Conservation (phyloP, 2,888 invertebrate species). For the Ophion ventricosus region DNA sequence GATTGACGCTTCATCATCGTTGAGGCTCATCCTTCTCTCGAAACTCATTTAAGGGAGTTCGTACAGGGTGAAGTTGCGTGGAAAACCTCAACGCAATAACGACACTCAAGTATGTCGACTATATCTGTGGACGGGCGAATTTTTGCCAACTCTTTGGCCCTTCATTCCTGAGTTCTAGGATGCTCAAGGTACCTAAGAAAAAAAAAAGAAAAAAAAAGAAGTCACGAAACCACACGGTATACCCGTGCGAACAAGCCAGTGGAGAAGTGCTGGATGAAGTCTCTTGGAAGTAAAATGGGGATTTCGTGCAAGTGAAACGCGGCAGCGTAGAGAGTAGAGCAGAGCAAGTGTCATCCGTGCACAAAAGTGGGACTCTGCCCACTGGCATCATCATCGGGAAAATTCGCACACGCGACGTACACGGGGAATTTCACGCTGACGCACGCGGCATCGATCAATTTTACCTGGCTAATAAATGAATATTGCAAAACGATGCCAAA, state of each 20-base stretch:
- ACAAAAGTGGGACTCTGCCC: conserved; percentile 62
- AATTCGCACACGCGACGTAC: background rate
- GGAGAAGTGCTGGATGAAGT: conserved; percentile 52
- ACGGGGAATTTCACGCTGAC: background rate
- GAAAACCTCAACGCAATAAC: conserved; percentile 46
- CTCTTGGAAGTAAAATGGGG: conserved; percentile 61
- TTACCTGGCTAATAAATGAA: no score
- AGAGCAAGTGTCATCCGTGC: conserved; percentile 47
- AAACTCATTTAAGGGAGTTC: conserved; percentile 10
- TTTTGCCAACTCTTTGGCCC: conserved; percentile 42
- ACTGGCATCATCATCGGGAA: conserved; percentile 56
- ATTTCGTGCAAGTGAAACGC: conserved; percentile 62
- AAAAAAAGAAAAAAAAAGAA: conserved; percentile 27
- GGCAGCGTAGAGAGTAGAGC: conserved; percentile 36
- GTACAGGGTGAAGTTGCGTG: conserved; percentile 32
- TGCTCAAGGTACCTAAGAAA: conserved; percentile 9
- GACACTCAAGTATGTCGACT: conserved; percentile 5
- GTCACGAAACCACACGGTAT: conserved; percentile 26
- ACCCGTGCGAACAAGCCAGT: conserved; percentile 33
- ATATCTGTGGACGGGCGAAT: conserved; percentile 34
- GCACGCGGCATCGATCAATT: background rate
- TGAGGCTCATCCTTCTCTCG: conserved; percentile 34
- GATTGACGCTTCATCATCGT: conserved; percentile 39
- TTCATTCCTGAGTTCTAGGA: conserved; percentile 26
- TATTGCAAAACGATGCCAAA: no score